Evolutionary conservation across 2,888 invertebrate genomes (phyloP), one percentile per base, ranked within the genome.

Genomic region (Drosophila formosana): DNA sequence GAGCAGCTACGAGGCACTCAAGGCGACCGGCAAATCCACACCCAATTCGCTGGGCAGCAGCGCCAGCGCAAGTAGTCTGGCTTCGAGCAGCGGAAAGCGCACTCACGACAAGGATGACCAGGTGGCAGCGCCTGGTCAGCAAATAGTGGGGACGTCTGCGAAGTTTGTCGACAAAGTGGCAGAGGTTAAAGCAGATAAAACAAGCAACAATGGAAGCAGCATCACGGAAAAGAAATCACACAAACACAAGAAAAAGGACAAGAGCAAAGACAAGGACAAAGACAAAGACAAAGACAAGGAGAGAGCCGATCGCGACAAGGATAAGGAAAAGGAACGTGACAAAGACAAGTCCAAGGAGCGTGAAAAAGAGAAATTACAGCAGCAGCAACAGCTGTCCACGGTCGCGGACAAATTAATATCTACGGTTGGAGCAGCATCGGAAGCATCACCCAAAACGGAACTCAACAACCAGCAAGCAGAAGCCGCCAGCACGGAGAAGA

Each of bases 241-340:
- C 75, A 95, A 95, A 88, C 94, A 94, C 76, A 95, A 95, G 92
- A 94, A 94, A 90, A 94, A 95, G 90, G 94, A 95, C 75, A 95
- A 95, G 83, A 95, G 95, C 86, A 94, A 95, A 87, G 95, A 95
- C 18, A 91, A 91, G 18, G 92, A 91, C n/a, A 89, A 89, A 66
- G 82, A 90, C n/a, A 89, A 89, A 66, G 82, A 90, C 8, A 88
- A 84, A 51, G 78, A 87, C 6, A 86, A 82, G 46, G 87, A 87
- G 18, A 66, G 70, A n/a, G 34, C 28, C 25, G 75, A 78, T 9
- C 83, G 83, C 4, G 76, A 83, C 9, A 79, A 81, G 8, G 80
- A 80, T 3, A 80, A 80, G 32, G 71, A 74, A 32, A 78, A 74
- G 52, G 83, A 86, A 13, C 66, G 74, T 9, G 82, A 86, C 25